Evolutionary conservation across 1,140 invertebrate species (phyloP), one percentile per base, ranked within the genome.

Genomic region (Bombus picipes): DNA sequence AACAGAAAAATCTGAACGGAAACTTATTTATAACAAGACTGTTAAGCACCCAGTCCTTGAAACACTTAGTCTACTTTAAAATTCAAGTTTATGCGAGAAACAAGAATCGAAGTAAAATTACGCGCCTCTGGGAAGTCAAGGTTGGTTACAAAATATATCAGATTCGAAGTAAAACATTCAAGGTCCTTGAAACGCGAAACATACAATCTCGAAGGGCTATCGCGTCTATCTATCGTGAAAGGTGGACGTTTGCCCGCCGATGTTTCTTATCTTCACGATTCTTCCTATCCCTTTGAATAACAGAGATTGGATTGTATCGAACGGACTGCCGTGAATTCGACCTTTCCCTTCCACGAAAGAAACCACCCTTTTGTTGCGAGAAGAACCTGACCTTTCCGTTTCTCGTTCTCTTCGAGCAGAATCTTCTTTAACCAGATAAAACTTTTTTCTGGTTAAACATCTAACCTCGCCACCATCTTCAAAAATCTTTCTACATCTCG

Each of bases 241-340:
- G 28, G 57, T 76, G 81, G 81, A 82, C 81, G 57, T 75, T 75
- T 65, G 25, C 57, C 72, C 59, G 28, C 37, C 32, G n/a, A 76
- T 53, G 72, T 73, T 76, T 22, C 73, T 83, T 83, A 83, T 83
- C 59, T 66, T 4, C 28, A 10, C 3, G 28, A 53, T 39, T 83
- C 73, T 37, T 82, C 47, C 47, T 66, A 22, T 68, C 41, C 66
- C 39, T 71, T 12, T 22, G 41, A 70, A 70, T 59, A 57, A 82
- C n/a, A 32, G n/a, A 70, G 65, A 78, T 77, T 70, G 75, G 47
- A 84, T 84, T 71, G 57, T 79, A 84, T 84, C 76, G 82, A 84
- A 71, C 82, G 47, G 13, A 79, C 65, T 84, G 76, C 76, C 66
- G 76, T 79, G 43, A 84, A 79, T 84, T 84, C 82, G 66, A 84